Base-by-base conservation (phyloP, 2,797 vertebrate species). In the Lagorchestes hirsutus region DNA sequence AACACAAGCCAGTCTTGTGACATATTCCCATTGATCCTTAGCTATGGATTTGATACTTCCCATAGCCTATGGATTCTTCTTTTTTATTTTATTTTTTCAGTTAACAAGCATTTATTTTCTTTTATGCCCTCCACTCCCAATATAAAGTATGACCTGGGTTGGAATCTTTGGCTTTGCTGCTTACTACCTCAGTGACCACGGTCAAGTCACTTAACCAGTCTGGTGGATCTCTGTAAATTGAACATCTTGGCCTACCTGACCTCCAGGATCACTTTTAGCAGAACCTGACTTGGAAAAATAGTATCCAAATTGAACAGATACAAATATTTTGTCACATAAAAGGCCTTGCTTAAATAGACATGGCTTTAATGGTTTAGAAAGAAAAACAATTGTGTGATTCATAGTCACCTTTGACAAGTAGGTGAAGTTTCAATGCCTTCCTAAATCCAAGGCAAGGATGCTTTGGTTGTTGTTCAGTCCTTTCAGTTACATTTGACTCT, bases 41-140 rank as follows among this genome's bases (percentile, higher is more conserved):
- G 0, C 24, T 50, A 0, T 27, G 0, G 62, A 34, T 94, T 27
- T 10, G 0, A 2, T 6, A 28, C 11, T 52, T 56, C 10, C 5
- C 22, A 5, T 3, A 2, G 56, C 4, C 87, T 55, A 11, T 55
- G 91, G 40, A 91, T 28, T 93, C 5, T n/a, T n/a, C 0, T 0
- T 92, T 50, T n/a, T 16, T 12, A 22, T 40, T 82, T 82, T 82
- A 6, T 40, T 82, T 40, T 82, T 82, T 59, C 18, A 8, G 10
- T 82, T 46, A 1, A 46, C 8, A 82, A 46, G n/a, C 0, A 87
- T 87, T 46, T 46, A 4, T 87, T 87, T 87, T 87, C 74, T 50
- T 50, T 87, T 87, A 18, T 50, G 24, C 18, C 40, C 74, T 2
- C 8, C 0, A 10, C 74, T 46, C 40, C 74, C 22, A 87, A 1